Evolutionary conservation across 2,888 invertebrate genomes (phyloP), one percentile per base, ranked within the genome.

Genomic region (Archips crataeganus): DNA sequence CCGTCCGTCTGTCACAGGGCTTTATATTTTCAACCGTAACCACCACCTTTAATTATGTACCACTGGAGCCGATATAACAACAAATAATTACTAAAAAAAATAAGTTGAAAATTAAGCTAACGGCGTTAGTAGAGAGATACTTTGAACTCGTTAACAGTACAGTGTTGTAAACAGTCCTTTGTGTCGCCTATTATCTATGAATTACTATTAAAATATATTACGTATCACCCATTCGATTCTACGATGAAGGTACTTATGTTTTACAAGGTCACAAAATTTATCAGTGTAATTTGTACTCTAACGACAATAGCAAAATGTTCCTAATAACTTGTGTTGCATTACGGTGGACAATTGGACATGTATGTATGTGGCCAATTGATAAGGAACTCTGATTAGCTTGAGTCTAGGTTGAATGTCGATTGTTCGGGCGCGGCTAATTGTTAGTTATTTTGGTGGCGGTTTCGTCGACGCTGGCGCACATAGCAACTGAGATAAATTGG

Each of bases 401-500:
- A 0, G 0, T 13, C 51, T 39, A 42, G 51, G 71, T 51, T 61
- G 45, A 65, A 49, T 49, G 10, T 60, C 23, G 49, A 49, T 65
- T 49, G 59, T 42, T 23, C 10, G 15, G 45, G 9, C 11, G 45
- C 4, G 15, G 49, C 49, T 71, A 60, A 65, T 60, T 51, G 60
- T 32, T 10, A 64, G 39, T 65, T 71, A 65, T 65, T 71, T 71
- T 8, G 32, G 36, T n/a, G 61, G 8, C 57, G 11, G 57, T 32
- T 13, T 32, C 6, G 36, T 47, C 59, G 57, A 6, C 59, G 65
- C 59, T 13, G 23, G 59, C 65, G 49, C 71, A 60, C 65, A 32
- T 65, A 71, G 71, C 59, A 65, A 65, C 71, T 49, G 57, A 23
- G 47, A 39, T 60, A 49, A 71, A 71, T 64, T 59, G 32, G 10